Evolutionary conservation across 2,797 vertebrate species (phyloP).

Genomic region (Esox lucius): DNA sequence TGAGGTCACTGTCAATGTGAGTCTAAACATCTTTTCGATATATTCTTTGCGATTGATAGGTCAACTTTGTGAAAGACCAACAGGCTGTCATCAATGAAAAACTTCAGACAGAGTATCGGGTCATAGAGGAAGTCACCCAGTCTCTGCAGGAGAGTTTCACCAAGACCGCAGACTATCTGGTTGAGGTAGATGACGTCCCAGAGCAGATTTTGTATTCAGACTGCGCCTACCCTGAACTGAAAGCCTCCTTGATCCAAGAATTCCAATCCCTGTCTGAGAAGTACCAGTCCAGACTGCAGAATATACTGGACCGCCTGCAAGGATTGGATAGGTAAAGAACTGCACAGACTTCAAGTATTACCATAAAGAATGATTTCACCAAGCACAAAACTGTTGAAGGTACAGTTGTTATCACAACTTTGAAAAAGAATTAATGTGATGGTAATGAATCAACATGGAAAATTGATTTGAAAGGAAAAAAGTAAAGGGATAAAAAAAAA

Average conservation of each 20-base stretch:
- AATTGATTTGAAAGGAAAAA: too few species aligned
- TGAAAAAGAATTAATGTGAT: too few species aligned
- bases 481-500: too few species aligned
- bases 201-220: constrained; percentile 76
- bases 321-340: constrained; percentile 69
- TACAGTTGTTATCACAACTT: too few species aligned
- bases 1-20: neutral
- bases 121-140: constrained; percentile 75
- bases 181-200: constrained; percentile 67
- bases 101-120: constrained; percentile 71
- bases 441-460: too few species aligned
- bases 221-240: constrained; percentile 83
- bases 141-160: constrained; percentile 60
- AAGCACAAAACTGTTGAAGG: too few species aligned
- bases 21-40: constrained; percentile 12
- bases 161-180: constrained; percentile 45
- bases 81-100: constrained; percentile 71
- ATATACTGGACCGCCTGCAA: constrained; percentile 69
- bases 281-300: constrained; percentile 72
- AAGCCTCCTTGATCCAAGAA: constrained; percentile 74
- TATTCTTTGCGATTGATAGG: constrained; percentile 61
- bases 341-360: neutral
- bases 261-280: constrained; percentile 77
- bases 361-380: too few species aligned
- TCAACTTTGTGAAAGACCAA: constrained; percentile 82